Conservation (phyloP, 2,797 vertebrate species). For the Spheniscus humboldti region DNA sequence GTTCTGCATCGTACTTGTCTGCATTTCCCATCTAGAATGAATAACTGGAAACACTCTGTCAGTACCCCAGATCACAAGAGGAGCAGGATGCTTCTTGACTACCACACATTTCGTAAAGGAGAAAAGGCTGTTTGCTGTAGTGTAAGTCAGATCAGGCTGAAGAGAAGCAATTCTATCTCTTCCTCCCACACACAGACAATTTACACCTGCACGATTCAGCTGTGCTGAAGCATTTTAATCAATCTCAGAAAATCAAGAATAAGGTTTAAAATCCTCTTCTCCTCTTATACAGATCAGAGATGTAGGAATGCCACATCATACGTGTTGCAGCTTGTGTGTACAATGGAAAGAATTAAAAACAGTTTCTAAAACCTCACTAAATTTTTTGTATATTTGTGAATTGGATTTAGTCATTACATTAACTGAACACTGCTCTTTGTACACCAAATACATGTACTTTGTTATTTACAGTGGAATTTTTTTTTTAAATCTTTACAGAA, state of each 20-base stretch:
- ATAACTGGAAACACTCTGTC: conserved; percentile 61
- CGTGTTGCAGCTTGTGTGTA: neutral
- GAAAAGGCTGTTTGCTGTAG: conserved; percentile 59
- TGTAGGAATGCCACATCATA: neutral
- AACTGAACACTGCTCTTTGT: neutral
- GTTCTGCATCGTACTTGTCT: conserved; percentile 51
- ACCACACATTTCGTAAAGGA: conserved; percentile 25
- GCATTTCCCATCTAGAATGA: conserved; percentile 52
- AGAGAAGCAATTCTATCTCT: conserved; percentile 56
- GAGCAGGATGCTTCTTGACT: conserved; percentile 52
- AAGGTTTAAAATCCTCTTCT: conserved; percentile 17
- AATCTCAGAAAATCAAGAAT: conserved; percentile 38
- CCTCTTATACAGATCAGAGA: neutral
- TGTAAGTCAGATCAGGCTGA: conserved; percentile 54
- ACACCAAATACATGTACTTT: neutral
- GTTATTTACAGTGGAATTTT: neutral
- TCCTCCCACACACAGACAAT: conserved; percentile 47
- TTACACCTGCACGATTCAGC: conserved; percentile 58
- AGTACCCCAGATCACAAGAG: conserved; percentile 59
- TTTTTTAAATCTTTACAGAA: neutral
- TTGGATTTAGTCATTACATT: neutral
- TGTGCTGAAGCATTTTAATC: conserved; percentile 56
- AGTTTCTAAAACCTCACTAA: neutral
- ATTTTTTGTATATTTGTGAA: neutral
- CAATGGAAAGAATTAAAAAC: neutral